phyloP scores from a whole-genome alignment of 2,113 vertebrate genomes.

The Tragelaphus scriptus region DNA sequence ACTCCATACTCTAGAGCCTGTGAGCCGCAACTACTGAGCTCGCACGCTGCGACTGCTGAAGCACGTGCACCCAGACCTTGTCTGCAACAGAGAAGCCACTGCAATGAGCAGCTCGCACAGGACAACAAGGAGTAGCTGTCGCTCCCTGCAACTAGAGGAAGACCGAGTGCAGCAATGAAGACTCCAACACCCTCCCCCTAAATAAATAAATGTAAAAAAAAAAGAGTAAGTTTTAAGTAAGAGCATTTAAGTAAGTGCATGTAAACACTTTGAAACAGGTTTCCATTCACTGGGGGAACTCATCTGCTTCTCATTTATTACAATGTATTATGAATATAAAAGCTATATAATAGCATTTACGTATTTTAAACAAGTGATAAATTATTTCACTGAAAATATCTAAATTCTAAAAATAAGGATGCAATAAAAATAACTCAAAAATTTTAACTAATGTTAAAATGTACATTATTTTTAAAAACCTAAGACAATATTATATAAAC shows the following conservation, averaged over 20 bases:
- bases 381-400: not conserved
- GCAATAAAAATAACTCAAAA: not conserved
- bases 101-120: not conserved
- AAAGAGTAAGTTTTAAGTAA: not conserved
- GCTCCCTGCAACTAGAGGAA: not conserved
- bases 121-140: too few relatives aligned
- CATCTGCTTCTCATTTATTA: not conserved
- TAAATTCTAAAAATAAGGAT: slow-evolving; percentile 39
- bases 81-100: not conserved
- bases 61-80: not conserved
- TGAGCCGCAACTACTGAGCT: not conserved
- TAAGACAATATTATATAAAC: not conserved
- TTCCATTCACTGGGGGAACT: not conserved
- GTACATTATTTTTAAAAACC: not conserved
- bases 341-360: not conserved
- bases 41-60: rapidly evolving
- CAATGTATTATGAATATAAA: not conserved
- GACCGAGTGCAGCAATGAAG: not conserved
- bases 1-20: not conserved
- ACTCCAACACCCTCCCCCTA: not conserved
- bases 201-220: not conserved
- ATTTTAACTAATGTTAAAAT: not conserved
- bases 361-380: not conserved
- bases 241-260: not conserved
- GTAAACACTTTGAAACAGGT: not conserved